Evolutionary conservation across 2,888 invertebrate genomes (phyloP).

Genomic region (Tholera decimalis): DNA sequence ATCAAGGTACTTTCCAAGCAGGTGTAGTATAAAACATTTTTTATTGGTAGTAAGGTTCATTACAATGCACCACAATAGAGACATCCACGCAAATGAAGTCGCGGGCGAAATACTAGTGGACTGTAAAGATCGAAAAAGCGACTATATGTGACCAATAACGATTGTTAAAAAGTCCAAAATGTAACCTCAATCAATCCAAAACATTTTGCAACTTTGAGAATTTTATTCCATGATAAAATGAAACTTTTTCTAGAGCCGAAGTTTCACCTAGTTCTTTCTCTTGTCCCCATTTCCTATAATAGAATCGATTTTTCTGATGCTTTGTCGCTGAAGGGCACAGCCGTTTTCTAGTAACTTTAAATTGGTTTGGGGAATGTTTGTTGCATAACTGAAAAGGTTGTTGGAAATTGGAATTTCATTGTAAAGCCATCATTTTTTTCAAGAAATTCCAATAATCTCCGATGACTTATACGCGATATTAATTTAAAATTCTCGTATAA

Average conservation of each 20-base stretch:
- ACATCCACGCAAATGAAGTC: too few relatives aligned
- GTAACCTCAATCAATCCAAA: neutral
- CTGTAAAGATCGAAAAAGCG: too few relatives aligned
- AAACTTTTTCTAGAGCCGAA: neutral
- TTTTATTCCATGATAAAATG: neutral
- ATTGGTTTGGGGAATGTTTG: conserved; percentile 29
- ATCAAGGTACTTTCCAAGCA: too few relatives aligned
- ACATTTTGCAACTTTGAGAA: neutral
- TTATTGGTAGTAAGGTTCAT: too few relatives aligned
- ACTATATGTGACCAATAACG: neutral
- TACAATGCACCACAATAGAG: too few relatives aligned
- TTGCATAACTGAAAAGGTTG: neutral
- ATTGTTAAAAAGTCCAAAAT: neutral
- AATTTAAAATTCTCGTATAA: too few relatives aligned
- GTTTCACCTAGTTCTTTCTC: conserved; percentile 9
- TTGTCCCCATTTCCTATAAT: conserved; percentile 20
- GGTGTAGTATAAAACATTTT: too few relatives aligned
- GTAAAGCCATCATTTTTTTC: too few relatives aligned
- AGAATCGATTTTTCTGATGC: conserved; percentile 35
- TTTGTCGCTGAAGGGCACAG: neutral
- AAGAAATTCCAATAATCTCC: too few relatives aligned
- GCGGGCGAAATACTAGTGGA: too few relatives aligned
- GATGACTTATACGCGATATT: too few relatives aligned
- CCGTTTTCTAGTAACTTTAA: conserved; percentile 26
- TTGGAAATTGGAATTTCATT: conserved; percentile 7